A percentile compares a stretch with the other conserved stretches of the same genome.
phyloP scores from a whole-genome alignment of 2,113 vertebrate species.

The Solea solea region DNA sequence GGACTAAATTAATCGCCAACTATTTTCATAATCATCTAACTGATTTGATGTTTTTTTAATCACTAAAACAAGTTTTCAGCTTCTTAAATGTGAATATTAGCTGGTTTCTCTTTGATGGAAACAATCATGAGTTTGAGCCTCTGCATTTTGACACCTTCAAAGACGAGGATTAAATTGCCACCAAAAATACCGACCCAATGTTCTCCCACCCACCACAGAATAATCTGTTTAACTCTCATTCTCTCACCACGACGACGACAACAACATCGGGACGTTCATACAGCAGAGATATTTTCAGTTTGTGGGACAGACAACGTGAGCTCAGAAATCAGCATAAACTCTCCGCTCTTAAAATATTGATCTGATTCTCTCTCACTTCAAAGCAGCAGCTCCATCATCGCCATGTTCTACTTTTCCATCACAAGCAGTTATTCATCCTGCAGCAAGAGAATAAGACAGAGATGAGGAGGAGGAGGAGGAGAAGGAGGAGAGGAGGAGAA shows the following conservation, averaged over 20 bases:
- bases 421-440: slow-evolving; percentile 33
- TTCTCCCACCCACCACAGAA: slow-evolving; percentile 7
- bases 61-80: no score
- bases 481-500: slow-evolving; percentile 3
- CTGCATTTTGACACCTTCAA: no score
- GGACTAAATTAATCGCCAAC: no score
- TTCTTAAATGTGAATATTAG: no score
- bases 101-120: no score
- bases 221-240: slow-evolving; percentile 1
- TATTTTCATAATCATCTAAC: no score
- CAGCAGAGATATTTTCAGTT: slow-evolving; percentile 1
- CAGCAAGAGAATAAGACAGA: slow-evolving; percentile 24
- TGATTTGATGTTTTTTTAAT: no score
- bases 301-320: slow-evolving; percentile 1
- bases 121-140: no score
- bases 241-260: background rate
- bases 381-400: slow-evolving; percentile 18
- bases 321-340: slow-evolving; percentile 1
- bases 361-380: slow-evolving; percentile 39
- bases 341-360: slow-evolving; percentile 53
- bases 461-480: background rate
- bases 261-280: background rate
- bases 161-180: background rate
- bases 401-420: slow-evolving; percentile 22
- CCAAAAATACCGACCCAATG: background rate